Percentiles rank a stretch among this genome's conserved stretches.
Conservation (phyloP, 2,888 invertebrate species). For the Ennomos fuscantarius region DNA sequence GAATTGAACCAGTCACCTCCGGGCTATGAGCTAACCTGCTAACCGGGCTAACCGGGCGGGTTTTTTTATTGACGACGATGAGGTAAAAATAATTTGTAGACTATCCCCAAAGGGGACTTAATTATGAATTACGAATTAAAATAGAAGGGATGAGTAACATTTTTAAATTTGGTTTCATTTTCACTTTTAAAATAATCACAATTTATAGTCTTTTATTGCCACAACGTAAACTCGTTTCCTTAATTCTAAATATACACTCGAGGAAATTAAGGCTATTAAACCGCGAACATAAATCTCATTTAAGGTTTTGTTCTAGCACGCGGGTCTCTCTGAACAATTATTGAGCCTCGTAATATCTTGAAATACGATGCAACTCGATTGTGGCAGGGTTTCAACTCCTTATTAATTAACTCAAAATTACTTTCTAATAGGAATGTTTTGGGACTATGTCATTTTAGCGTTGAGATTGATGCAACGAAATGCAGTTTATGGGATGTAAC, state of each 20-base stretch:
- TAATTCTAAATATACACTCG: constrained; percentile 31
- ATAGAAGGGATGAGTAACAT: no score
- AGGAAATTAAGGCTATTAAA: constrained; percentile 42
- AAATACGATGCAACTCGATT: constrained; percentile 49
- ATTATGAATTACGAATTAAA: no score
- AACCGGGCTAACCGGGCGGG: no score
- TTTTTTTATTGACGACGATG: no score
- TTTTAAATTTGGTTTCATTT: no score
- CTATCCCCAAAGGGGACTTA: no score
- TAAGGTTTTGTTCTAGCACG: constrained; percentile 49
- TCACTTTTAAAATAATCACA: constrained; percentile 21
- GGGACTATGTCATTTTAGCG: constrained; percentile 56
- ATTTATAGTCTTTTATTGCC: constrained; percentile 6
- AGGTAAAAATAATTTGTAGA: no score
- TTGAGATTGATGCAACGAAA: constrained; percentile 61
- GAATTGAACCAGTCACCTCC: no score
- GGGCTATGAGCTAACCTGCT: no score
- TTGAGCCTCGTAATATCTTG: constrained; percentile 50
- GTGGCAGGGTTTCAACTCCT: constrained; percentile 48
- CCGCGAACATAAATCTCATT: constrained; percentile 46
- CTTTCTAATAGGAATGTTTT: constrained; percentile 47
- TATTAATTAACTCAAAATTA: constrained; percentile 39
- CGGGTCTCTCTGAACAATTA: constrained; percentile 52
- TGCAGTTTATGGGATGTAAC: constrained; percentile 53
- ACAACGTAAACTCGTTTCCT: constrained; percentile 14